phyloP scores from a whole-genome alignment of 2,113 vertebrate genomes.

The Gadus macrocephalus region DNA sequence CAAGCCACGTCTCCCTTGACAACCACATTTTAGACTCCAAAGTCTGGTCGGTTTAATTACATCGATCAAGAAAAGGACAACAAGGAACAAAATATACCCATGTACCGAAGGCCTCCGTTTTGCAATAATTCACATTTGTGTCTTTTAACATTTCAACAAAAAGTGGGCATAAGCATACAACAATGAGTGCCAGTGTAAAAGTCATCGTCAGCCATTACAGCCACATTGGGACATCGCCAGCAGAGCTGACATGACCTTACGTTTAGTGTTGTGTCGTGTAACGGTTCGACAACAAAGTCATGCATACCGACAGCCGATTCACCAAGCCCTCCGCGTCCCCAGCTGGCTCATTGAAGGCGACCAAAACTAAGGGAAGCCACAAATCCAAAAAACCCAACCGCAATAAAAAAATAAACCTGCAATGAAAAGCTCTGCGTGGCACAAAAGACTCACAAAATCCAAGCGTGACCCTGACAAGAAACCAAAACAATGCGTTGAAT shows the following conservation, averaged over 20 bases:
- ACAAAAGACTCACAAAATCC: no score
- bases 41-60: neutral
- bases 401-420: no score
- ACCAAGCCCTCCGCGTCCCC: no score
- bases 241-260: conserved; percentile 13
- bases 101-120: conserved; percentile 29
- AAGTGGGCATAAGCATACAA: neutral
- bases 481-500: neutral
- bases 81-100: neutral
- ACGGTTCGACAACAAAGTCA: no score
- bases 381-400: no score
- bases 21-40: neutral
- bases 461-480: no score
- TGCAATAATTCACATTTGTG: conserved; percentile 22
- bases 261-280: conserved; percentile 4
- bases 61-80: neutral
- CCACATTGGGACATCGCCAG: neutral
- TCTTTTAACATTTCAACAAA: neutral
- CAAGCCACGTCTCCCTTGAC: conserved; percentile 4
- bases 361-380: no score
- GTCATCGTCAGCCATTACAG: conserved; percentile 12
- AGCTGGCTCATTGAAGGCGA: no score
- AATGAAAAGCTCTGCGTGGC: no score
- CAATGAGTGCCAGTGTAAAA: neutral
- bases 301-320: no score